Conservation (phyloP, 2,888 invertebrate genomes). For the Macaria liturata region DNA sequence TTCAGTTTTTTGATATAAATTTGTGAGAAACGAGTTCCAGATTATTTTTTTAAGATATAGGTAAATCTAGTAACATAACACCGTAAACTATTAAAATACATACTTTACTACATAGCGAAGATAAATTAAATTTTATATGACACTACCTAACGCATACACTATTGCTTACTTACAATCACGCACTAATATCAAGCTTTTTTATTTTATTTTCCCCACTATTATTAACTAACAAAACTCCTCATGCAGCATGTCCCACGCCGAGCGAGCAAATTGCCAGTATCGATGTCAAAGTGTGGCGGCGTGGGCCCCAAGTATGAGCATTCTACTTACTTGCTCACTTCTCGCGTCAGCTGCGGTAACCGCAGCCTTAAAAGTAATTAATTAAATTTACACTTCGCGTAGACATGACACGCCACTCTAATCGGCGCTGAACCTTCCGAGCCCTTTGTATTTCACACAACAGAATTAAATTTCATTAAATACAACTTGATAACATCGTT, state of each 20-base stretch:
- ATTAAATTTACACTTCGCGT: constrained; percentile 48
- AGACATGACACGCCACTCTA: constrained; percentile 40
- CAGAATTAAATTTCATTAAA: constrained; percentile 46
- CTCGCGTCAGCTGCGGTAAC: constrained; percentile 32
- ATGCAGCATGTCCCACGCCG: constrained; percentile 6
- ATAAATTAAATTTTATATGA: too few species aligned
- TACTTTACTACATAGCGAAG: too few species aligned
- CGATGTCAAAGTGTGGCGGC: constrained; percentile 26
- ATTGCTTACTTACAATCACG: too few species aligned
- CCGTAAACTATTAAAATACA: too few species aligned
- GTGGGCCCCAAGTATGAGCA: constrained; percentile 18
- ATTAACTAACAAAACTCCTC: constrained; percentile 20
- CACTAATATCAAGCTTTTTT: too few species aligned
- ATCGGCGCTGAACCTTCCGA: constrained; percentile 40
- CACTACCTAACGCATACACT: too few species aligned
- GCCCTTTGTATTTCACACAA: constrained; percentile 42
- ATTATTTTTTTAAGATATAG: too few species aligned
- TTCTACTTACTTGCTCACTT: constrained; percentile 31
- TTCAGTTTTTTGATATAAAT: too few species aligned
- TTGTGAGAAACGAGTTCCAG: too few species aligned
- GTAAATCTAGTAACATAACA: too few species aligned
- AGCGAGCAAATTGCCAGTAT: constrained; percentile 24
- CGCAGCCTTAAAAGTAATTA: constrained; percentile 48
- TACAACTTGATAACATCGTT: constrained; percentile 33
- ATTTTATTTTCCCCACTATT: neutral